Evolutionary conservation across 2,888 invertebrate genomes (phyloP).

Genomic region (Tenthredo livida): DNA sequence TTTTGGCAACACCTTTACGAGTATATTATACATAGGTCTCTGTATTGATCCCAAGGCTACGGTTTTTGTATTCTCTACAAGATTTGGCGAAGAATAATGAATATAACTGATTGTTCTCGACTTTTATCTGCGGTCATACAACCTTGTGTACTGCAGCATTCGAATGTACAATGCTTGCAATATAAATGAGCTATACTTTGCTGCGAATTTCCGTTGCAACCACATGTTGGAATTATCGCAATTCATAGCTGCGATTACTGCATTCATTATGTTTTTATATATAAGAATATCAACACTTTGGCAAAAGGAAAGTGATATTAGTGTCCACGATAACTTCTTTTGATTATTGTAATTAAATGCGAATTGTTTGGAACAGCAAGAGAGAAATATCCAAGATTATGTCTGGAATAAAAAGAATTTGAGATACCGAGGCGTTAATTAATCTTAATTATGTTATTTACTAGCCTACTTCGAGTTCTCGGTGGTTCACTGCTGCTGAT

Average conservation of each 20-base stretch:
- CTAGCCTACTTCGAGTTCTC: slow-evolving; percentile 2
- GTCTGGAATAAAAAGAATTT: not conserved
- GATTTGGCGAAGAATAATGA: not conserved
- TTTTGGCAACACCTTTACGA: not conserved
- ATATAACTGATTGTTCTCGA: not conserved
- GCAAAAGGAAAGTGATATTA: not conserved
- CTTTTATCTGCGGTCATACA: slow-evolving; percentile 22
- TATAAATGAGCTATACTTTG: not conserved
- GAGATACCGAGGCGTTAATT: not conserved
- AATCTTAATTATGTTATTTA: slow-evolving; percentile 19
- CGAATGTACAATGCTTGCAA: not conserved
- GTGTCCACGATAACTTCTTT: not conserved
- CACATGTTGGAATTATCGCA: not conserved
- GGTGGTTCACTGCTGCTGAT: not conserved
- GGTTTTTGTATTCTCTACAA: not conserved
- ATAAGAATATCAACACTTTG: not conserved
- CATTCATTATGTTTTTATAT: not conserved
- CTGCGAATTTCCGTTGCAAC: not conserved
- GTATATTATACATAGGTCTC: not conserved
- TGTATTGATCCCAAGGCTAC: not conserved
- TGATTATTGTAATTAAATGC: not conserved
- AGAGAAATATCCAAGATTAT: not conserved
- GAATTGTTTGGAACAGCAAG: not conserved
- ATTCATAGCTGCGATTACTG: not conserved
- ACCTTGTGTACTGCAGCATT: not conserved